phyloP scores from a whole-genome alignment of 1,140 invertebrate genomes.

The Neodiprion virginianus region DNA sequence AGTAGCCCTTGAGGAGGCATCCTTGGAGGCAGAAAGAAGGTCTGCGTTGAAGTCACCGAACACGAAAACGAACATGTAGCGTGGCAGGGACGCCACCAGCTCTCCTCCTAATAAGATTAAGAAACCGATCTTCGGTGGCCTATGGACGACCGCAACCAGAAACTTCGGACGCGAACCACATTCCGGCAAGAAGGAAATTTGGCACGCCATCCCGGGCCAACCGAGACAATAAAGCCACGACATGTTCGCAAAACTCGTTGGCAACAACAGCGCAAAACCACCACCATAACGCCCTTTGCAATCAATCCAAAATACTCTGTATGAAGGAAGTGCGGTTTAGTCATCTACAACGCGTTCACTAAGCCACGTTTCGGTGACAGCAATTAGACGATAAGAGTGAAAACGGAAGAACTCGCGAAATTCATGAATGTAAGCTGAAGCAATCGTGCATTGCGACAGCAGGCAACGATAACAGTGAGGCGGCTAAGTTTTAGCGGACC shows the following conservation, averaged over 20 bases:
- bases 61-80: not conserved
- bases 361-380: conserved; percentile 7
- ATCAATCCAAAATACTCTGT: not conserved
- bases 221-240: not conserved
- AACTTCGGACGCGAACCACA: not conserved
- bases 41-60: not conserved
- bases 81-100: not conserved
- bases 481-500: not conserved
- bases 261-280: not conserved
- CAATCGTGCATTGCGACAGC: conserved; percentile 10
- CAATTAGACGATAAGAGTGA: not conserved
- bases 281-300: not conserved
- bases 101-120: not conserved
- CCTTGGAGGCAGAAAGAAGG: not conserved
- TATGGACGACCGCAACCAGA: not conserved
- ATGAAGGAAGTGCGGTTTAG: not conserved
- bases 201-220: conserved; percentile 3
- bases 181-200: not conserved
- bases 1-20: not conserved
- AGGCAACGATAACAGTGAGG: not conserved
- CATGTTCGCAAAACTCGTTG: not conserved
- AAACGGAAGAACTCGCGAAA: conserved; percentile 1
- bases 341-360: not conserved
- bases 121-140: not conserved
- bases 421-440: conserved; percentile 1